Conservation (phyloP, 2,888 invertebrate genomes). For the Drosophila trichaetosa region DNA sequence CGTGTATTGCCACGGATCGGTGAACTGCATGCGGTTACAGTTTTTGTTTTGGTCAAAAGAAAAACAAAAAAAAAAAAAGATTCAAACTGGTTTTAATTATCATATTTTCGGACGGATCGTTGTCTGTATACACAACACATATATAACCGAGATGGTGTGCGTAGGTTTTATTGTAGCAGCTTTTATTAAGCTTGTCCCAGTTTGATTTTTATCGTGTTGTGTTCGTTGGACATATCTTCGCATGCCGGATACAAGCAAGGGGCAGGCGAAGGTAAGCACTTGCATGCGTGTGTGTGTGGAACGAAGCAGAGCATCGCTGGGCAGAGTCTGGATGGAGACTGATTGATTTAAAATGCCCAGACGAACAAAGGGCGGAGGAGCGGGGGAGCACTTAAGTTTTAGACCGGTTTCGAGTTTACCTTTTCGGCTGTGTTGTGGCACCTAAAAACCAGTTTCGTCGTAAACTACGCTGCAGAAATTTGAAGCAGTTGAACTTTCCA, state of each 20-base stretch:
- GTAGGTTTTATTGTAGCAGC: conserved; percentile 42
- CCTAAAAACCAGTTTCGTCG: conserved; percentile 65
- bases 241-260: conserved; percentile 55
- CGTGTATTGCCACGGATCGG: conserved; percentile 63
- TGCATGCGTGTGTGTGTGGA: conserved; percentile 2
- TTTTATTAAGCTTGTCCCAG: conserved; percentile 71
- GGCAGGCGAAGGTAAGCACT: conserved; percentile 14
- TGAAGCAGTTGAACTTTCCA: conserved; percentile 76
- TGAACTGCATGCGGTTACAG: conserved; percentile 61
- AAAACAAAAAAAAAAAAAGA: conserved; percentile 33
- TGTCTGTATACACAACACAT: conserved; percentile 15
- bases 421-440: conserved; percentile 29
- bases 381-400: conserved; percentile 12
- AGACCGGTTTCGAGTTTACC: conserved; percentile 61
- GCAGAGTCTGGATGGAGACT: conserved; percentile 55
- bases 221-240: conserved; percentile 67
- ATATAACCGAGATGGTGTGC: not conserved
- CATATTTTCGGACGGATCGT: conserved; percentile 43
- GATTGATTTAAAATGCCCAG: conserved; percentile 69
- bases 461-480: conserved; percentile 48
- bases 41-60: conserved; percentile 43
- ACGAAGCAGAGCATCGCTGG: conserved; percentile 41
- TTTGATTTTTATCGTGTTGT: conserved; percentile 67
- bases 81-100: conserved; percentile 74
- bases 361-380: conserved; percentile 15